phyloP scores from a whole-genome alignment of 2,797 vertebrate genomes.

The Myotis pilosus region DNA sequence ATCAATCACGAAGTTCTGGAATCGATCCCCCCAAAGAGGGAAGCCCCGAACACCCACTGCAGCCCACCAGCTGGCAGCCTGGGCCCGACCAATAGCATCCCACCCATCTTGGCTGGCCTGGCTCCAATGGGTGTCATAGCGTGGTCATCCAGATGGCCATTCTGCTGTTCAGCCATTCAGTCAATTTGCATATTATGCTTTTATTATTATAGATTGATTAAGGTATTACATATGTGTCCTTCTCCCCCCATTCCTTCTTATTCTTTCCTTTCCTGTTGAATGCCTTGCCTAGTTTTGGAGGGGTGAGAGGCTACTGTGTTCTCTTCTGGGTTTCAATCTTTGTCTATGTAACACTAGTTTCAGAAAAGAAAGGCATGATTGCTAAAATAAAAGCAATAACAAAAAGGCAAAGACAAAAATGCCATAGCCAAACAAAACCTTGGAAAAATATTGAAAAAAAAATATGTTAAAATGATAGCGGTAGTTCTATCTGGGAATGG shows the following conservation, averaged over 20 bases:
- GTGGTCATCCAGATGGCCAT: no score
- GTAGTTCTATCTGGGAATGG: neutral
- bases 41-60: no score
- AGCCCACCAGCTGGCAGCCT: no score
- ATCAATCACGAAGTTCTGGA: no score
- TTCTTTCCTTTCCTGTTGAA: neutral
- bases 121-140: no score
- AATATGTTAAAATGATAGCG: neutral
- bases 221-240: no score
- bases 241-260: neutral
- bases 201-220: no score
- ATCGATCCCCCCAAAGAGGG: fast-evolving
- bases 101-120: no score
- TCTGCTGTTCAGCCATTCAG: no score
- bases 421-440: neutral
- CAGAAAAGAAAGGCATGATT: slow-evolving; percentile 8
- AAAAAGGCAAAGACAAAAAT: neutral
- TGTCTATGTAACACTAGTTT: neutral
- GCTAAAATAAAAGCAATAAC: neutral
- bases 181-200: no score
- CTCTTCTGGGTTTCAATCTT: neutral
- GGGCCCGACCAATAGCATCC: no score
- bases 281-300: neutral
- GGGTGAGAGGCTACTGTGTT: neutral
- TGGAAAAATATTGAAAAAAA: neutral